Evolutionary conservation across 1,140 invertebrate species (phyloP).

Genomic region (Muscidifurax raptorellus): DNA sequence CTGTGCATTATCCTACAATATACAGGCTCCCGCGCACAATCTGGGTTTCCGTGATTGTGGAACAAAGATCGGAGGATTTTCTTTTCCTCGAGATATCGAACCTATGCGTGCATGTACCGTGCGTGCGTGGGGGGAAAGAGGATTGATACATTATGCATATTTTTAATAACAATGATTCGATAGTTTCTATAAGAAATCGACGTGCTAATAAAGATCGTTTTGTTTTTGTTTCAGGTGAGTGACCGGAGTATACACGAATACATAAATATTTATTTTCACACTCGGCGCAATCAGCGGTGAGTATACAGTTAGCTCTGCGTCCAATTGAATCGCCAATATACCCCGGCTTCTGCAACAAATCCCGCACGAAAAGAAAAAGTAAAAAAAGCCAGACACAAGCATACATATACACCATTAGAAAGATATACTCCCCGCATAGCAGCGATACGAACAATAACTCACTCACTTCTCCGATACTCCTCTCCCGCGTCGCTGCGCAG

Average conservation of each 20-base stretch:
- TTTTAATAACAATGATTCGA: too few species aligned
- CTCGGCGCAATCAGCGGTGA: background rate
- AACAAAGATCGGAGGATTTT: background rate
- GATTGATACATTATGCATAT: constrained; percentile 11
- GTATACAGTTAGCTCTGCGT: background rate
- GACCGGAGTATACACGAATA: too few species aligned
- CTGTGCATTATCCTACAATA: too few species aligned
- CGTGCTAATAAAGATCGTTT: background rate
- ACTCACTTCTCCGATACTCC: background rate
- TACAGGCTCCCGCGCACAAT: too few species aligned
- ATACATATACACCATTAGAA: background rate
- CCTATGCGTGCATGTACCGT: too few species aligned
- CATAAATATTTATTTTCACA: background rate
- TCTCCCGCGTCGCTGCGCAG: background rate
- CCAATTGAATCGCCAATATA: background rate
- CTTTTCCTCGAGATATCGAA: too few species aligned
- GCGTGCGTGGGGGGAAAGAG: background rate
- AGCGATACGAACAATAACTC: background rate
- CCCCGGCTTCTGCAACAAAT: background rate
- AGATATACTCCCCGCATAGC: background rate
- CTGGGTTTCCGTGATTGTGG: constrained; percentile 36
- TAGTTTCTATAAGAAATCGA: too few species aligned
- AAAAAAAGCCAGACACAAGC: background rate
- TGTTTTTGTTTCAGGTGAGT: constrained; percentile 22
- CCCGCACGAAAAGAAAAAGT: background rate